Evolutionary conservation across 2,113 vertebrate genomes (phyloP).

Genomic region (Barnardius zonarius): DNA sequence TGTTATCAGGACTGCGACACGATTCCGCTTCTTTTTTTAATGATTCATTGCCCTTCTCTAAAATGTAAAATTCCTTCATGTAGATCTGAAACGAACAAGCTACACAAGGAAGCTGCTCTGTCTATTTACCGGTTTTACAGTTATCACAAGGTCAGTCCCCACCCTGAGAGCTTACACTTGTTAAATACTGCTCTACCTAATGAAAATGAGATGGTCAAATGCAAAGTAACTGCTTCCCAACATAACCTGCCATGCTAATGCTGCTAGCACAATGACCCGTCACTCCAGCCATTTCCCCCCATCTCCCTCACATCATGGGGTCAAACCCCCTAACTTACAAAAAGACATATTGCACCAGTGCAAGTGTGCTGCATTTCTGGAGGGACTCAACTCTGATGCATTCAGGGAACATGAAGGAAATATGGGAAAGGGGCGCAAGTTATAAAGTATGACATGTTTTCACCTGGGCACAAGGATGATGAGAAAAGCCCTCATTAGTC

Average conservation of each 20-base stretch:
- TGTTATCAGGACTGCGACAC: background rate
- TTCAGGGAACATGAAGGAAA: background rate
- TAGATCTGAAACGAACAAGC: background rate
- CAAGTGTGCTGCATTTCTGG: background rate
- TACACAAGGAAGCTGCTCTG: background rate
- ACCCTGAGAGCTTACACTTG: background rate
- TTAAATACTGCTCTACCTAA: background rate
- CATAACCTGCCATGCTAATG: background rate
- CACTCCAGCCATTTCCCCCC: background rate
- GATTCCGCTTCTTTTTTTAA: background rate
- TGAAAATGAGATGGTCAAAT: background rate
- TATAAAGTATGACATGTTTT: accelerated
- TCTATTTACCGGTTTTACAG: background rate
- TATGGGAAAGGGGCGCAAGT: background rate
- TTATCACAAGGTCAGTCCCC: background rate
- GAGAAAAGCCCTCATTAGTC: accelerated
- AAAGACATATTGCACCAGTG: background rate
- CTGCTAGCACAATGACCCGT: background rate
- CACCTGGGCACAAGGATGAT: background rate
- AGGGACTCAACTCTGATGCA: background rate
- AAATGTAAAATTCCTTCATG: background rate
- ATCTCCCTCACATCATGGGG: background rate
- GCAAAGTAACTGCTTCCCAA: background rate
- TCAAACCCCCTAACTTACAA: background rate
- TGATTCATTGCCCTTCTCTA: background rate